phyloP scores from a whole-genome alignment of 2,797 vertebrate genomes.

The Sebastes minor region DNA sequence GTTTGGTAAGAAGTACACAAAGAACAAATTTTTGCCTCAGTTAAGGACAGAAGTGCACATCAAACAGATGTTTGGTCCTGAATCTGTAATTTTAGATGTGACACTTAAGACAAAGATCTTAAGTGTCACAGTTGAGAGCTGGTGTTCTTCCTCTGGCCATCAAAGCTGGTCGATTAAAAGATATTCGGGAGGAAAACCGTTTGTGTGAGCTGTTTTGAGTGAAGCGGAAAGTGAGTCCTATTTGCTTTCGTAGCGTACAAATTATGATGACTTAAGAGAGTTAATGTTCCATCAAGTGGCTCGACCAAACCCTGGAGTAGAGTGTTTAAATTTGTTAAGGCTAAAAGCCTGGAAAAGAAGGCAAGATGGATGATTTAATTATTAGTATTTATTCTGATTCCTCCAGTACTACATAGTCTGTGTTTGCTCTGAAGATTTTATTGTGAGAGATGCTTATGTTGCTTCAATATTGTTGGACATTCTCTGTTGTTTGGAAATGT shows the following conservation, averaged over 20 bases:
- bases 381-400: background rate
- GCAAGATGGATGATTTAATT: background rate
- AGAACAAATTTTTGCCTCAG: rapidly evolving
- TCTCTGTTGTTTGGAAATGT: background rate
- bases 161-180: background rate
- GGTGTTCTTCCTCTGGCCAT: background rate
- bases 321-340: background rate
- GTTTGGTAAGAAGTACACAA: background rate
- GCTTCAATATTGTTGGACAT: background rate
- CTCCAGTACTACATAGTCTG: too few species aligned
- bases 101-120: background rate
- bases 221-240: background rate
- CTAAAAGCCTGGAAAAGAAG: background rate
- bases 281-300: background rate
- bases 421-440: background rate
- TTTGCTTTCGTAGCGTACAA: background rate
- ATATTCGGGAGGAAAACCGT: background rate
- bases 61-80: too few species aligned
- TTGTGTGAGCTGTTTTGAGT: background rate
- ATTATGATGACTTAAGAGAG: background rate
- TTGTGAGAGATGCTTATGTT: background rate
- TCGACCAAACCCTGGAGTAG: background rate
- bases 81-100: background rate
- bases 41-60: too few species aligned
- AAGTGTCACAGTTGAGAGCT: background rate